Base-by-base conservation (phyloP, 2,113 vertebrate genomes). In the Poecile atricapillus region DNA sequence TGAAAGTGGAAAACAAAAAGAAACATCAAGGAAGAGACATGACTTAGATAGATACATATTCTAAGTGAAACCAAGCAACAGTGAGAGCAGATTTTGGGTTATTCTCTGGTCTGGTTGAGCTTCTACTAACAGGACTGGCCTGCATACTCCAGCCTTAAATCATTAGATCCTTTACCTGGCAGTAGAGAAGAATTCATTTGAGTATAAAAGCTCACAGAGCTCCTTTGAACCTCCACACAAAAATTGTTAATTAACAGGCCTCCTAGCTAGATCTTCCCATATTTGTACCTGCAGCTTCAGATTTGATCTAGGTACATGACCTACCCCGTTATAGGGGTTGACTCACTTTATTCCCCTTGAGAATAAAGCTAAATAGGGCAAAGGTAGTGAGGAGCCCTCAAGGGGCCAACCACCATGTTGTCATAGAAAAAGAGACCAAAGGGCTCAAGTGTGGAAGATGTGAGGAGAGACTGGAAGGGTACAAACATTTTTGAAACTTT, bases 271-370 rank as follows among this genome's bases (percentile, higher is more conserved):
- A 77, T 28, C 31, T 30, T 82, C 30, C 28, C 21, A 24, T 63
- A 46, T 56, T 25, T 53, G n/a, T 12, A 28, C 15, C 43, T 69
- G 30, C 59, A 74, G 8, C 25, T 87, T 43, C 59, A 88, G n/a
- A 43, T 15, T 60, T 86, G 44, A 41, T 80, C 63, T 55, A 80
- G 59, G 31, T 88, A n/a, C 25, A 17, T n/a, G 30, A 67, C 28
- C 35, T 62, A 55, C 8, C 11, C 41, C 0, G 0, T 69, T 87
- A 41, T 1, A 11, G 30, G 11, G 23, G 43, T 90, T 69, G 7
- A 46, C 53, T 69, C 17, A 53, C 69, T 80, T 87, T 83, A 47
- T 44, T 2, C 8, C 20, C 5, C 13, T 52, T 63, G 46, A 35
- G 33, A 90, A 62, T 15, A n/a, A 82, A 88, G 20, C 6, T 77